Base-by-base conservation (phyloP, 2,113 vertebrate genomes). In the Cepphus grylle region DNA sequence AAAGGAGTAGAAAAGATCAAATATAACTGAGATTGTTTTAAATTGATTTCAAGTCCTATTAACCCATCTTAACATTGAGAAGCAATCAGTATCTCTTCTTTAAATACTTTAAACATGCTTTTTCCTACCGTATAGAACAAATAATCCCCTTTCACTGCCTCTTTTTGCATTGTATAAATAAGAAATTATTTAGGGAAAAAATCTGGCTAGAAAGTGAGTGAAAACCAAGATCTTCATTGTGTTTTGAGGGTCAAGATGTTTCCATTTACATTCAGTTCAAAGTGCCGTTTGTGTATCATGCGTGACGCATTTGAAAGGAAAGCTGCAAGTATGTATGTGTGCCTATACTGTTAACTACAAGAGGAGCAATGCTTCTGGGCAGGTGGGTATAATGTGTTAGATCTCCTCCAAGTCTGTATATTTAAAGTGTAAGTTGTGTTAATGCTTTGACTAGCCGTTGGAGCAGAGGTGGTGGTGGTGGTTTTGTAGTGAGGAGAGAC, bases 271-370 rank as follows among this genome's bases (percentile, higher is more conserved):
- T 59, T 80, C 5, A 32, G 9, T 67, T 76, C 34, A 2, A 25
- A 34, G 49, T 66, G 50, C 17, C 0, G 0, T 43, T 67, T 42
- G 10, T 69, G 19, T 74, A 9, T 56, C 0, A 0, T 1, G 12
- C 29, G 45, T 47, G 61, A 34, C 30, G 26, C 45, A 26, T 65
- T 15, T 63, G 36, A 55, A 71, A 71, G 59, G n/a, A 36, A 29
- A 62, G 6, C 18, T 38, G 55, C 42, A 55, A 59, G 13, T 65
- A 8, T 45, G 2, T 36, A 2, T 58, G 17, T 36, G 26, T 91
- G 77, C 40, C 45, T 59, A 3, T 20, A 11, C 47, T 25, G 38
- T n/a, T 52, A n/a, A 18, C 25, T 56, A 15, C 3, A 5, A 56
- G 22, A 42, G 32, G 49, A 79, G n/a, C 5, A 56, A 19, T 62